These are phyloP conservation scores for Vombatus ursinus DNA, from an alignment of 2,113 vertebrate species.

Conservation along the genomic window DNA sequence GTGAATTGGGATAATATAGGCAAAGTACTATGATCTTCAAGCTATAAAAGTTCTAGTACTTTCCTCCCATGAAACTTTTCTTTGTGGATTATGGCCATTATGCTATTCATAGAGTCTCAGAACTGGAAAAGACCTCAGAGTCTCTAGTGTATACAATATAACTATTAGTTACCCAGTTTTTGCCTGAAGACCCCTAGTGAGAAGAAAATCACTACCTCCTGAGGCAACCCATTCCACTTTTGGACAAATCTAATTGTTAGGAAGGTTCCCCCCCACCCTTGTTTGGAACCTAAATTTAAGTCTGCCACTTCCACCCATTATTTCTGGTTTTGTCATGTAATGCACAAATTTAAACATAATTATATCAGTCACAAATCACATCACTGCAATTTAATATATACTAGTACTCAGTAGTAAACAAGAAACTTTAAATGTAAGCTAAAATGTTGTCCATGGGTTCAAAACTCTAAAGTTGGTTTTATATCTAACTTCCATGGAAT, in stretches of 20 bases:
- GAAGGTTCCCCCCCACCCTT: background rate
- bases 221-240: background rate
- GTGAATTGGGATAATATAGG: background rate
- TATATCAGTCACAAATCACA: background rate
- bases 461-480: background rate
- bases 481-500: background rate
- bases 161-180: background rate
- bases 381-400: background rate
- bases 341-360: background rate
- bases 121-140: background rate
- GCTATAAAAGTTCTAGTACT: background rate
- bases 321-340: background rate
- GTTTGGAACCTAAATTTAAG: background rate
- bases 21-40: background rate
- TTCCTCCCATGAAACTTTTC: background rate
- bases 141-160: background rate
- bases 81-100: background rate
- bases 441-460: background rate
- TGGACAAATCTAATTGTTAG: background rate
- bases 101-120: background rate
- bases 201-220: background rate
- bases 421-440: background rate
- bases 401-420: background rate
- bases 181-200: background rate
- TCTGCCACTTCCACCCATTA: background rate